phyloP scores from a whole-genome alignment of 1,140 invertebrate genomes.

The Papilio polyxenes region DNA sequence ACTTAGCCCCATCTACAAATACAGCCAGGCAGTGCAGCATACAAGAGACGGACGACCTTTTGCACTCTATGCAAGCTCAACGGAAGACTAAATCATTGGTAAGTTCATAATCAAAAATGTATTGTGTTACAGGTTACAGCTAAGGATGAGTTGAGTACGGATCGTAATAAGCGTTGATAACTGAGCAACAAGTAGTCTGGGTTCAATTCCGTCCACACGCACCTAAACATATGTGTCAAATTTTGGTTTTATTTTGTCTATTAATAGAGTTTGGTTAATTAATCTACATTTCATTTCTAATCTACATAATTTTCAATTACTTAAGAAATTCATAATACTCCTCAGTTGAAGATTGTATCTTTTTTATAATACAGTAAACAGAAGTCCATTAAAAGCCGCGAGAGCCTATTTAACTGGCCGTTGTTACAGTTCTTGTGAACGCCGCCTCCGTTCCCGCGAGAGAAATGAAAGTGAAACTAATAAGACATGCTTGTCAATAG shows the following conservation, averaged over 20 bases:
- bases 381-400: conserved; percentile 16
- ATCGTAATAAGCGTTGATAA: background rate
- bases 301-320: background rate
- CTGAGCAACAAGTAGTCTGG: background rate
- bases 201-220: background rate
- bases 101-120: too few species aligned
- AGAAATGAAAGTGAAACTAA: conserved; percentile 76
- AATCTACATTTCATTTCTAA: background rate
- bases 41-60: background rate
- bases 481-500: conserved; percentile 44
- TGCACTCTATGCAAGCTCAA: background rate
- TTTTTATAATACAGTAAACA: background rate
- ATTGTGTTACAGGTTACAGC: too few species aligned
- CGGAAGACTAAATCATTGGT: background rate
- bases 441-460: conserved; percentile 42
- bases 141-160: too few species aligned
- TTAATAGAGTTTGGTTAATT: background rate
- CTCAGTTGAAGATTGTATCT: background rate
- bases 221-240: background rate
- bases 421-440: conserved; percentile 40
- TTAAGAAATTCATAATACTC: background rate
- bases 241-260: background rate
- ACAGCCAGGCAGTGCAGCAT: background rate
- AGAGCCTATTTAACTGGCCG: conserved; percentile 28
- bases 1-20: background rate